Percentiles rank a stretch among this genome's conserved stretches.
These are phyloP conservation scores for Enteromius anoplus DNA, from an alignment of 2,797 vertebrate genomes.

Conservation along the genomic window DNA sequence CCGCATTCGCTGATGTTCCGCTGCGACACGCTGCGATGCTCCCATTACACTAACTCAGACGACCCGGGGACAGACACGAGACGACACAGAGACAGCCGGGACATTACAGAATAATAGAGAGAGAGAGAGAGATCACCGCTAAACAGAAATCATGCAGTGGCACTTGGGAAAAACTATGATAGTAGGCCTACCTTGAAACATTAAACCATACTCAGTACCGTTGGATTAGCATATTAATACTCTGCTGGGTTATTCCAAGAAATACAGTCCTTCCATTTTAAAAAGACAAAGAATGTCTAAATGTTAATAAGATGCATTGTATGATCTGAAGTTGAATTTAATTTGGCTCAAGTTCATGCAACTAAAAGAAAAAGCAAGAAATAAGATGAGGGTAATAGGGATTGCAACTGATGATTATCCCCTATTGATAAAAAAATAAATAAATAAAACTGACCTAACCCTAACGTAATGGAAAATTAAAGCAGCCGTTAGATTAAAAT, in stretches of 20 bases:
- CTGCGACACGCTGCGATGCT: slow-evolving; percentile 55
- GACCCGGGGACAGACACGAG: slow-evolving; percentile 27
- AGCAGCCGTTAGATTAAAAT: too few species aligned
- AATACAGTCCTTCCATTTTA: background rate
- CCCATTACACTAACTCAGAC: slow-evolving; percentile 60
- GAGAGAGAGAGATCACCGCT: background rate
- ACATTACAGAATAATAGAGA: background rate
- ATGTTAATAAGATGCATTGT: background rate
- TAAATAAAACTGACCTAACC: too few species aligned
- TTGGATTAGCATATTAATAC: background rate
- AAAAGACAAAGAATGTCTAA: background rate
- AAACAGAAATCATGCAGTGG: background rate
- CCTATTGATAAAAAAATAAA: too few species aligned
- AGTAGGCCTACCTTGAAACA: background rate
- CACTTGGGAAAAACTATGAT: background rate
- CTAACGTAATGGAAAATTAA: too few species aligned
- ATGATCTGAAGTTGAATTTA: background rate
- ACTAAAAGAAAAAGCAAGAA: too few species aligned
- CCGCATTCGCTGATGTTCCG: slow-evolving; percentile 53
- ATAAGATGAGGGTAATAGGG: background rate
- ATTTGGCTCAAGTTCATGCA: too few species aligned
- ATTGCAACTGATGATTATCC: too few species aligned
- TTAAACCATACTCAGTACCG: background rate
- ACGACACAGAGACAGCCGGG: slow-evolving; percentile 14
- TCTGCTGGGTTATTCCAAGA: background rate